Evolutionary conservation across 2,888 invertebrate genomes (phyloP).

Genomic region (Diarsia brunnea): DNA sequence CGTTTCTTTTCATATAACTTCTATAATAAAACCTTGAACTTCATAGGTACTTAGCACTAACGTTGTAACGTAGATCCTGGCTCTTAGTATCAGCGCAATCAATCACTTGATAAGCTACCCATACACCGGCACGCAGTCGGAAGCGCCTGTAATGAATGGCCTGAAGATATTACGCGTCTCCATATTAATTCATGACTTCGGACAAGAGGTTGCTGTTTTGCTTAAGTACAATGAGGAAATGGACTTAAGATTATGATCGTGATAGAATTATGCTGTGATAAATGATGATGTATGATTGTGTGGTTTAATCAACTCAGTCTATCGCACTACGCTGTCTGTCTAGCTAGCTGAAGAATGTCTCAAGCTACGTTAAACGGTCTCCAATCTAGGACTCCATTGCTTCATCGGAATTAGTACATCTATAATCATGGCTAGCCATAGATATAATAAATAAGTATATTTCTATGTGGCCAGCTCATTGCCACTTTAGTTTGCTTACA

Average conservation of each 20-base stretch:
- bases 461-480: too few relatives aligned
- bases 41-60: constrained; percentile 44
- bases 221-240: constrained; percentile 35
- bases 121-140: constrained; percentile 67
- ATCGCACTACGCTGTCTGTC: neutral
- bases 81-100: constrained; percentile 66
- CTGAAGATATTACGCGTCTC: constrained; percentile 63
- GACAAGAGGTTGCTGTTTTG: constrained; percentile 45
- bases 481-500: neutral
- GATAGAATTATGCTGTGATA: neutral
- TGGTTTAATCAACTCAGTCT: neutral
- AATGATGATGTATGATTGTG: neutral
- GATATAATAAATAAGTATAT: too few relatives aligned
- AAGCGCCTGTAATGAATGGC: constrained; percentile 67
- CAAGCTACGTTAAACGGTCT: neutral
- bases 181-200: constrained; percentile 65
- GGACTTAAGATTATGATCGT: constrained; percentile 21
- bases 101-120: constrained; percentile 70
- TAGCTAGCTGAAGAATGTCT: neutral
- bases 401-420: neutral
- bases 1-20: neutral
- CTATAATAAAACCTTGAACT: constrained; percentile 40
- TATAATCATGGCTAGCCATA: neutral
- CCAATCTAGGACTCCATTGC: neutral
- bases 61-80: constrained; percentile 54